These are phyloP conservation scores for Lasioglossum malachurum DNA, from an alignment of 2,888 invertebrate species.

Conservation along the genomic window DNA sequence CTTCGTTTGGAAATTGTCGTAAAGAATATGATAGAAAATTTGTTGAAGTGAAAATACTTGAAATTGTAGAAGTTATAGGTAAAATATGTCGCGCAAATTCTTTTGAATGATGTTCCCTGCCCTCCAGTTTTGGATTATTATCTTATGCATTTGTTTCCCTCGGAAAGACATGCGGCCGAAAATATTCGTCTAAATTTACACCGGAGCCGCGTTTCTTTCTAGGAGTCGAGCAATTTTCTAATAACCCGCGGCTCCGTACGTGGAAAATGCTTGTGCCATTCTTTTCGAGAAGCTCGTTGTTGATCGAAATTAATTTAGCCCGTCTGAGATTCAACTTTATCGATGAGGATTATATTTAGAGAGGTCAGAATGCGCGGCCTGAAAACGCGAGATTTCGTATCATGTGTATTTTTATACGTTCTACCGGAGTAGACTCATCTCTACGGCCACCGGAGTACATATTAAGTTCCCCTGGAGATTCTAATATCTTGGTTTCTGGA, in stretches of 20 bases:
- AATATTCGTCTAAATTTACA: not conserved
- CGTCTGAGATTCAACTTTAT: conserved; percentile 41
- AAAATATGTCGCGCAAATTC: no score
- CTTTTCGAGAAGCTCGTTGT: not conserved
- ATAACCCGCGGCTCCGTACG: not conserved
- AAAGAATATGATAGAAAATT: no score
- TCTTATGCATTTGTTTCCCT: not conserved
- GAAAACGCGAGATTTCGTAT: conserved; percentile 50
- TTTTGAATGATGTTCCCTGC: no score
- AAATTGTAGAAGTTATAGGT: not conserved
- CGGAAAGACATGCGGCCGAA: not conserved
- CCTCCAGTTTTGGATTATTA: not conserved
- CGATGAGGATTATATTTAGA: conserved; percentile 63
- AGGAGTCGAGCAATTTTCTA: not conserved
- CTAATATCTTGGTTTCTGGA: conserved; percentile 4
- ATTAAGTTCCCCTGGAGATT: conserved; percentile 36
- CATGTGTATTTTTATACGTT: conserved; percentile 55
- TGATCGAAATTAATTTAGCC: conserved; percentile 46
- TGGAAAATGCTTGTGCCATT: not conserved
- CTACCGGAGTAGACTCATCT: conserved; percentile 30
- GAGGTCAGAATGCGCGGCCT: conserved; percentile 31
- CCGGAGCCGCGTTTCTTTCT: not conserved
- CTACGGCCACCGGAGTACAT: conserved; percentile 11
- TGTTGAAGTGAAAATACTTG: no score
- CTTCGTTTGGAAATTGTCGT: no score